These are phyloP conservation scores for Lypha dubia DNA, from an alignment of 2,888 invertebrate genomes.

Conservation along the genomic window DNA sequence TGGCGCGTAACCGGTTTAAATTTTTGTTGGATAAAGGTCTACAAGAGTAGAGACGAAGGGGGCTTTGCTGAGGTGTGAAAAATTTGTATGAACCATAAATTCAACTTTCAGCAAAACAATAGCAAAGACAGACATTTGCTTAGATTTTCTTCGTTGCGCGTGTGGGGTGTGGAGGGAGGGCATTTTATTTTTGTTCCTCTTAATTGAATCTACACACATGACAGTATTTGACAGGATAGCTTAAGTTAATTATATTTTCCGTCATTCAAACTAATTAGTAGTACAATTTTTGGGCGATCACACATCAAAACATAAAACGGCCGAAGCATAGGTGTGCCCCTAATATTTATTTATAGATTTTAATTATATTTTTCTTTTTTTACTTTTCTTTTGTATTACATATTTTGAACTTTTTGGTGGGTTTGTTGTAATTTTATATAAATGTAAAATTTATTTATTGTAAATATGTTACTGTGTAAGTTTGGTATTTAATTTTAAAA, in stretches of 20 bases:
- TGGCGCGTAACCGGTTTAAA: too few relatives aligned
- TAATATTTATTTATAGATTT: neutral
- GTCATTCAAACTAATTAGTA: neutral
- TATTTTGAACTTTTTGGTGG: neutral
- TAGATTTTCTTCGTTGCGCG: too few relatives aligned
- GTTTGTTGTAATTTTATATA: neutral
- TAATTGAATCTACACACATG: too few relatives aligned
- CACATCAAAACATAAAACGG: neutral
- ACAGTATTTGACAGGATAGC: too few relatives aligned
- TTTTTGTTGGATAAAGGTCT: too few relatives aligned
- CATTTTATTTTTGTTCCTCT: too few relatives aligned
- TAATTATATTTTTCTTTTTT: neutral
- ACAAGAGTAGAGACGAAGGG: too few relatives aligned
- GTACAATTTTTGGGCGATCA: neutral
- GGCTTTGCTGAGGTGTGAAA: too few relatives aligned
- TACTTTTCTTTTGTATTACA: neutral
- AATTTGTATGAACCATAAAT: too few relatives aligned
- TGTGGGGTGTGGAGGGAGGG: too few relatives aligned
- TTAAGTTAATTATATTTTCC: neutral
- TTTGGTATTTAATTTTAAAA: neutral
- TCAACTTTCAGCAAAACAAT: too few relatives aligned
- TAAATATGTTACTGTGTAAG: neutral
- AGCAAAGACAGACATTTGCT: too few relatives aligned
- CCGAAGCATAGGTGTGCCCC: conserved; percentile 1
- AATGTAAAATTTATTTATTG: neutral